Base-by-base conservation (phyloP, 1,140 invertebrate genomes). In the Zaprionus inermis region DNA sequence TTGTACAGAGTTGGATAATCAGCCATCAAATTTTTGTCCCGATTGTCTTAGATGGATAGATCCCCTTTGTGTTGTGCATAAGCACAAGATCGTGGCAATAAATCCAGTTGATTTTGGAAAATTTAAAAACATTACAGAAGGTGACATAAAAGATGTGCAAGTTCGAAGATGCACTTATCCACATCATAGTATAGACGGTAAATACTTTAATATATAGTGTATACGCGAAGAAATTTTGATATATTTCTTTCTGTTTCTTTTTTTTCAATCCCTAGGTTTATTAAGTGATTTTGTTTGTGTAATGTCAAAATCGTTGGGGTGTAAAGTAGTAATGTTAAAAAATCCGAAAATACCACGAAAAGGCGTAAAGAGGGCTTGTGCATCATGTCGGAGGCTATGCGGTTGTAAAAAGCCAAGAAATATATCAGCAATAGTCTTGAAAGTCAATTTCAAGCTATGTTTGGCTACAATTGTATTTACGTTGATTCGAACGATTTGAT, bases 1-100 rank as follows among this genome's bases (percentile, higher is more conserved):
- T 12, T 51, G 20, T 11, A 20, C 49, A 20, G 46, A 44, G 2
- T 9, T 16, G 28, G 7, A 24, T 2, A 9, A 44, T 44, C 30
- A 44, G 6, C 16, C n/a, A 22, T 5, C 5, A 1, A 44, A 44
- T 44, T 52, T 38, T 18, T 52, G 46, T 52, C 32, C 60, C 3
- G 49, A 36, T 5, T 63, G 60, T 22, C 24, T 32, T 12, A 34
- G 14, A 14, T 63, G 60, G 60, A 52, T 63, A 12, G 20, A 28
- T 0, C 10, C 60, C 0, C 3, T 24, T n/a, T 63, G 60, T 18
- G 34, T 0, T 10, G 2, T 38, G 7, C 0, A 38, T 24, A 36
- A 6, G 22, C 3, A 18, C 1, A 3, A 9, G 20, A 9, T 20
- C 11, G 12, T 2, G 2, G 9, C 1, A 9, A 12, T 14, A n/a